These are phyloP conservation scores for Dromaius novaehollandiae DNA, from an alignment of 2,113 vertebrate species.

Conservation along the genomic window DNA sequence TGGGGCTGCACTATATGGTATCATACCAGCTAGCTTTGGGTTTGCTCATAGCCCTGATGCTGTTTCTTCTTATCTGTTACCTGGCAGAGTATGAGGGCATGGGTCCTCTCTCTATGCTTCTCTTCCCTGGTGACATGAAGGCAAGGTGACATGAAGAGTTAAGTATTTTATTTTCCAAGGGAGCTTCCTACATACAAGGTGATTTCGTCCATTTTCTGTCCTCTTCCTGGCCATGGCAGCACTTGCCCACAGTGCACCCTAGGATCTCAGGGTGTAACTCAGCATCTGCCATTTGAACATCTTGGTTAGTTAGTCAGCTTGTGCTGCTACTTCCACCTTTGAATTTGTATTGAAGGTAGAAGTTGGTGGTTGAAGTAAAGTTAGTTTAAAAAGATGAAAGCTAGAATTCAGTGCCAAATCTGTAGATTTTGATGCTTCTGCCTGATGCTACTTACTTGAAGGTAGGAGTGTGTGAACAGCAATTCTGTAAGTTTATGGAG, in stretches of 20 bases:
- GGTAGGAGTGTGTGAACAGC: not conserved
- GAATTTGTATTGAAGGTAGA: not conserved
- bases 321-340: not conserved
- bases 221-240: not conserved
- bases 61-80: not conserved
- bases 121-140: not conserved
- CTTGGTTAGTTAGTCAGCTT: not conserved
- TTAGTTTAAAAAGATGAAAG: not conserved
- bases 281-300: rapidly evolving
- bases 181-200: not conserved
- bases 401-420: not conserved
- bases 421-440: not conserved
- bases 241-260: not conserved
- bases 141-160: rapidly evolving
- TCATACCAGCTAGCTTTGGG: no score
- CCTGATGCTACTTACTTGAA: not conserved
- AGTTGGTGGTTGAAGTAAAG: not conserved
- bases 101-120: not conserved
- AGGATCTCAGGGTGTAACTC: rapidly evolving
- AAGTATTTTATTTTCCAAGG: not conserved
- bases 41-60: no score
- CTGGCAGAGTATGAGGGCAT: no score
- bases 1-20: no score
- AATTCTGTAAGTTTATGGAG: not conserved
- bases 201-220: not conserved